Evolutionary conservation across 2,797 vertebrate genomes (phyloP), one percentile per base, ranked within the genome.

Genomic region (Champsocephalus gunnari): DNA sequence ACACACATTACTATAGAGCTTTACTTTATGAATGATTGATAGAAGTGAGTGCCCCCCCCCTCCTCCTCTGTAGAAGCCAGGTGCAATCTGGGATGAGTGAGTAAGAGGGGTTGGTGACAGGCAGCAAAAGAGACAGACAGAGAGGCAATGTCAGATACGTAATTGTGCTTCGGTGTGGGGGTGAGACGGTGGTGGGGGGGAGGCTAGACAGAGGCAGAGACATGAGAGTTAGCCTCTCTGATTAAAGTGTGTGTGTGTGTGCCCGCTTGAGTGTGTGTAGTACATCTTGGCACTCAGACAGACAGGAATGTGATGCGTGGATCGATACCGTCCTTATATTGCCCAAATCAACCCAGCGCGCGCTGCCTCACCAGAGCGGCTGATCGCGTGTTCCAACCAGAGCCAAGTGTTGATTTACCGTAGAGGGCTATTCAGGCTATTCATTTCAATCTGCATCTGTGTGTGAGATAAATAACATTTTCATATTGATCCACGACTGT

Each of bases 1-100:
- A 75, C 76, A 59, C 70, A 73, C 74, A 86, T 78, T 51, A 76
- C 70, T 85, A 38, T 73, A 80, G 75, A 54, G 72, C 47, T 58
- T 63, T 63, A 64, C 65, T 80, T 68, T 82, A 87, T 88, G 73
- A 88, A 88, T 87, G 77, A 86, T 87, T 90, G 73, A 90, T 87
- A 49, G 68, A 73, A 44, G 68, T 16, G 64, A 80, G 58, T 13
- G 4, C 17, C 14, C 45, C 53, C 41, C 32, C 55, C 47, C 59
- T 38, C 51, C 47, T 62, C 34, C 43, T 71, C 66, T 60, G 73
- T 55, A 62, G 55, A 68, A 61, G 63, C 48, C 62, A 85, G 61
- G 67, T 78, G 48, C 41, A 64, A 71, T 17, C 56, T 65, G 53
- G 21, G 59, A 62, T 34, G 53, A 77, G 50, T 64, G 61, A 79